These are phyloP conservation scores for Lithophane leautieri DNA, from an alignment of 2,888 invertebrate species.

Conservation along the genomic window DNA sequence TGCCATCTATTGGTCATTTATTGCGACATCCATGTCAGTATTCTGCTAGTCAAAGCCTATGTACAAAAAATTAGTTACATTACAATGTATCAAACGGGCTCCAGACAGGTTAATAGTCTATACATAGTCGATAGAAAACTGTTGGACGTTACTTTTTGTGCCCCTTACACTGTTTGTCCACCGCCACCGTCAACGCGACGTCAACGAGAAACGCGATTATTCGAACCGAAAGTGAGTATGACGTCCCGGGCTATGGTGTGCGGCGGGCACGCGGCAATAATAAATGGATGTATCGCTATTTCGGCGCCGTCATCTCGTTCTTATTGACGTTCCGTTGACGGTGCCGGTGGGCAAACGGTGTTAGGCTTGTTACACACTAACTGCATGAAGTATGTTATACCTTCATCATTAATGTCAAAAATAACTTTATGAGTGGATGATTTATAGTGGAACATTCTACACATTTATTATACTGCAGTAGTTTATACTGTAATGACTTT, in stretches of 20 bases:
- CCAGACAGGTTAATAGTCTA: conserved; percentile 25
- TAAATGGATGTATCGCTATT: too few species aligned
- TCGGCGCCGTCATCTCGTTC: too few species aligned
- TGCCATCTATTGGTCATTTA: not conserved
- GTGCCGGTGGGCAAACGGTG: too few species aligned
- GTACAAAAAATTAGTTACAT: conserved; percentile 38
- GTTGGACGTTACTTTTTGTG: conserved; percentile 22
- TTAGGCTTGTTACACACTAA: conserved; percentile 7
- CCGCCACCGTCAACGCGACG: too few species aligned
- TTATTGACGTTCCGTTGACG: too few species aligned
- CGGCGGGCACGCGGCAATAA: too few species aligned
- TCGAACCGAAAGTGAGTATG: too few species aligned
- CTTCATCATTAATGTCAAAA: conserved; percentile 1
- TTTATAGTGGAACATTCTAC: conserved; percentile 18
- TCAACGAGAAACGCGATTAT: too few species aligned
- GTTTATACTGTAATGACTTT: conserved; percentile 11
- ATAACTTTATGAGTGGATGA: not conserved
- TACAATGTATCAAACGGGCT: conserved; percentile 45
- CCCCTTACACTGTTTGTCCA: not conserved
- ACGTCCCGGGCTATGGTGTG: too few species aligned
- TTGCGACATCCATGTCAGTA: conserved; percentile 14
- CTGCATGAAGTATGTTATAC: not conserved
- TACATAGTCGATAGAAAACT: conserved; percentile 49
- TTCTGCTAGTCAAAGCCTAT: conserved; percentile 22
- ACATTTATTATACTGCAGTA: not conserved